Evolutionary conservation across 2,797 vertebrate species (phyloP).

Genomic region (Cynodonichthys magdalenae): DNA sequence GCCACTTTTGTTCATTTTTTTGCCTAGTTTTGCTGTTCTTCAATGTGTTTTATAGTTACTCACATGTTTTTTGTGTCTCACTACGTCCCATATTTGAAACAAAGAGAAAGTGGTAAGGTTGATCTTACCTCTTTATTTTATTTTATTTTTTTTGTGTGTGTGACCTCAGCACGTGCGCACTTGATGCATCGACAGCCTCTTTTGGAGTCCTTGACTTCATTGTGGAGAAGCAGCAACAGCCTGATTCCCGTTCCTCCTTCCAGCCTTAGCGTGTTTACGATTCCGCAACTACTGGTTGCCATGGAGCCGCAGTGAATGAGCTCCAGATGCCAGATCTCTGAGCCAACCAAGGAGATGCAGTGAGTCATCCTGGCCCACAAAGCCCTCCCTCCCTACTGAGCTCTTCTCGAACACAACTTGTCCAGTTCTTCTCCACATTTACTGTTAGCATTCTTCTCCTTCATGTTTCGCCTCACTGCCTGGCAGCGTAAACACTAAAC

Average conservation of each 20-base stretch:
- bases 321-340: constrained; percentile 72
- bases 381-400: constrained; percentile 57
- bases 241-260: constrained; percentile 61
- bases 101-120: not conserved
- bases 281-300: constrained; percentile 75
- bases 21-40: too few relatives aligned
- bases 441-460: constrained; percentile 58
- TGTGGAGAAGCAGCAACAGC: constrained; percentile 33
- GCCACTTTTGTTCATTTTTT: too few relatives aligned
- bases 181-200: constrained; percentile 11
- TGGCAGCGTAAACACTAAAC: constrained; percentile 22
- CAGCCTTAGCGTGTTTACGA: constrained; percentile 70
- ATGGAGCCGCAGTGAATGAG: constrained; percentile 63
- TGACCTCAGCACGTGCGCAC: constrained; percentile 22
- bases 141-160: constrained; percentile 10
- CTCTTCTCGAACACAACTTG: constrained; percentile 55
- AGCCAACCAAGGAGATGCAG: constrained; percentile 56
- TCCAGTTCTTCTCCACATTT: constrained; percentile 62
- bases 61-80: not conserved
- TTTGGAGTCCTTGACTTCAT: constrained; percentile 14
- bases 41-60: too few relatives aligned
- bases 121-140: constrained; percentile 17
- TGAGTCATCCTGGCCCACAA: constrained; percentile 69
- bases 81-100: not conserved
- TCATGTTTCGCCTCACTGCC: constrained; percentile 19